These are phyloP conservation scores for Dryococelus australis DNA, from an alignment of 2,888 invertebrate genomes.

Conservation along the genomic window DNA sequence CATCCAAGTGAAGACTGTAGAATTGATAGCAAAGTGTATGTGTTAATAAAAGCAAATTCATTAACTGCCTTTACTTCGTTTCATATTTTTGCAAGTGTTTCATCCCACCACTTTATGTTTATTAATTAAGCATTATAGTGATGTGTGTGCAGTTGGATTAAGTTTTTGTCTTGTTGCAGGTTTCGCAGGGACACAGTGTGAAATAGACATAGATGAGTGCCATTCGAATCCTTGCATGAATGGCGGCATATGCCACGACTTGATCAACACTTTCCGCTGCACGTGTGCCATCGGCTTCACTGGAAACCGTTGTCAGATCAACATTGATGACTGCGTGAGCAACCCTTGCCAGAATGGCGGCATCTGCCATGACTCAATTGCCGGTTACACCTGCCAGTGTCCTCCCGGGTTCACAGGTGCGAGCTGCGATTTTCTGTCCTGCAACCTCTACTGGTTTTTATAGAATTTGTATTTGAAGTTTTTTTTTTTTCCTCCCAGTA, in stretches of 20 bases:
- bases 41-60: too few relatives aligned
- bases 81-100: too few relatives aligned
- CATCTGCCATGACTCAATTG: constrained; percentile 86
- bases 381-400: constrained; percentile 91
- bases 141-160: background rate
- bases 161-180: constrained; percentile 62
- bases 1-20: too few relatives aligned
- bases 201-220: constrained; percentile 91
- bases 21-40: too few relatives aligned
- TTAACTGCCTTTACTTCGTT: too few relatives aligned
- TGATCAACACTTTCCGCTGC: constrained; percentile 88
- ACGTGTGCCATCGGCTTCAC: constrained; percentile 88
- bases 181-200: constrained; percentile 89
- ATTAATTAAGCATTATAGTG: too few relatives aligned
- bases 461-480: too few relatives aligned
- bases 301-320: constrained; percentile 85
- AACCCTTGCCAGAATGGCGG: constrained; percentile 91
- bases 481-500: too few relatives aligned
- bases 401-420: constrained; percentile 84
- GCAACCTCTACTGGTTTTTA: background rate
- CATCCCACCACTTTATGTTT: too few relatives aligned
- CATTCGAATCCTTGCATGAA: constrained; percentile 86
- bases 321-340: constrained; percentile 89
- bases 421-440: constrained; percentile 43
- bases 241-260: constrained; percentile 85